A percentile compares a stretch with the other conserved stretches of the same genome.
Conservation (phyloP, 2,888 invertebrate genomes). For the Xylota sylvarum region DNA sequence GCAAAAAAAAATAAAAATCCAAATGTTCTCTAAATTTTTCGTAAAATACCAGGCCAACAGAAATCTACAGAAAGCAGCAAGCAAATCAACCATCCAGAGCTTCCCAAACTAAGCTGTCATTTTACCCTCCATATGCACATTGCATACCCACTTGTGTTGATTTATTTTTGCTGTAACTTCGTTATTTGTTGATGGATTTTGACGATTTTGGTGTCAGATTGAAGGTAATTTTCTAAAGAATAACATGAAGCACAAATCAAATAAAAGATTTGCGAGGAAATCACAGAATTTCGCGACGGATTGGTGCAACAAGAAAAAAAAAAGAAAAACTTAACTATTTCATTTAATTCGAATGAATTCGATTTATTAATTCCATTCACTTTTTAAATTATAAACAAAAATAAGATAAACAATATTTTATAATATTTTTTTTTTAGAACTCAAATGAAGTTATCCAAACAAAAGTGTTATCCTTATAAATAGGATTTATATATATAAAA, state of each 20-base stretch:
- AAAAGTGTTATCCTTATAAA: conserved; percentile 34
- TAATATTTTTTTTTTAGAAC: conserved; percentile 1
- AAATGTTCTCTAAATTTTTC: too few relatives aligned
- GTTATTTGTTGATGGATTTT: not conserved
- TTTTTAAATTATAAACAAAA: conserved; percentile 34
- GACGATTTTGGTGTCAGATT: not conserved
- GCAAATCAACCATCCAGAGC: too few relatives aligned
- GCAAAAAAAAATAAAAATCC: too few relatives aligned
- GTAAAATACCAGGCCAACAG: too few relatives aligned
- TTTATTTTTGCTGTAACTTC: not conserved
- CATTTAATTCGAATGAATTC: conserved; percentile 32
- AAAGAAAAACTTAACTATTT: not conserved
- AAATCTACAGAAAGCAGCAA: too few relatives aligned
- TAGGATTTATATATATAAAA: conserved; percentile 30
- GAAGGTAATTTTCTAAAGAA: not conserved
- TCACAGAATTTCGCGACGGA: too few relatives aligned
- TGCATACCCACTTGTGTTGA: not conserved
- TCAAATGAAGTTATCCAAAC: conserved; percentile 16
- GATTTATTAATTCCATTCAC: conserved; percentile 43
- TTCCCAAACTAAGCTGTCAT: too few relatives aligned
- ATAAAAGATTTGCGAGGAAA: too few relatives aligned
- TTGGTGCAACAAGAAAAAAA: not conserved
- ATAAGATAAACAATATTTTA: conserved; percentile 29
- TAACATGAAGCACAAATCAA: too few relatives aligned
- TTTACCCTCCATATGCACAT: too few relatives aligned